A percentile compares a stretch with the other conserved stretches of the same genome.
Conservation (phyloP, 2,113 vertebrate genomes). For the Melanerpes formicivorus region DNA sequence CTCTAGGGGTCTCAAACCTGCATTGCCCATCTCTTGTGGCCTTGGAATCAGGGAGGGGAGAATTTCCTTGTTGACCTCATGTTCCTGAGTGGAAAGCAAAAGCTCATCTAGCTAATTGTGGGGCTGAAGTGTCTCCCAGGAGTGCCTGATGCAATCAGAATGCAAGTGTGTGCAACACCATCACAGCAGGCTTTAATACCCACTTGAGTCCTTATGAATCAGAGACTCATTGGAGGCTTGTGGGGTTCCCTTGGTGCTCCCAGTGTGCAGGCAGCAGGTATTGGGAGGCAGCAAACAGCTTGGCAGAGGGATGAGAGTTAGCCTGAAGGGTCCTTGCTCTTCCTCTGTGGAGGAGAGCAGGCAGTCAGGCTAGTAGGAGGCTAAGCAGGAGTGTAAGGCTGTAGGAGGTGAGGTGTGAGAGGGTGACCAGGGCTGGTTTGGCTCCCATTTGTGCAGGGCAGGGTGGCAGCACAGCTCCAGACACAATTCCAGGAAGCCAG, state of each 20-base stretch:
- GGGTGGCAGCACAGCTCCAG: not conserved
- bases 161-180: not conserved
- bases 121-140: not conserved
- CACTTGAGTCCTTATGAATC: not conserved
- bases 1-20: not conserved
- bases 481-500: conserved; percentile 45
- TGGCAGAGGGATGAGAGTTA: not conserved
- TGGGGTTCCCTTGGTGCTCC: not conserved
- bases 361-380: not conserved
- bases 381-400: not conserved
- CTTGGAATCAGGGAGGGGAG: not conserved
- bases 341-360: not conserved
- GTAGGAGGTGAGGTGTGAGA: not conserved
- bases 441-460: not conserved
- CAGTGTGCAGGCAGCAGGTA: rapidly evolving
- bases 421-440: not conserved
- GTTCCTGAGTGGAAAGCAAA: not conserved
- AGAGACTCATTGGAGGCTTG: not conserved
- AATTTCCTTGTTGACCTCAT: not conserved
- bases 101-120: not conserved
- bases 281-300: not conserved
- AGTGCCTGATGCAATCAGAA: not conserved
- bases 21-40: rapidly evolving
- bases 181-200: not conserved
- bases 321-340: not conserved